Evolutionary conservation across 2,113 vertebrate genomes (phyloP).

Genomic region (Microcebus jonahi): DNA sequence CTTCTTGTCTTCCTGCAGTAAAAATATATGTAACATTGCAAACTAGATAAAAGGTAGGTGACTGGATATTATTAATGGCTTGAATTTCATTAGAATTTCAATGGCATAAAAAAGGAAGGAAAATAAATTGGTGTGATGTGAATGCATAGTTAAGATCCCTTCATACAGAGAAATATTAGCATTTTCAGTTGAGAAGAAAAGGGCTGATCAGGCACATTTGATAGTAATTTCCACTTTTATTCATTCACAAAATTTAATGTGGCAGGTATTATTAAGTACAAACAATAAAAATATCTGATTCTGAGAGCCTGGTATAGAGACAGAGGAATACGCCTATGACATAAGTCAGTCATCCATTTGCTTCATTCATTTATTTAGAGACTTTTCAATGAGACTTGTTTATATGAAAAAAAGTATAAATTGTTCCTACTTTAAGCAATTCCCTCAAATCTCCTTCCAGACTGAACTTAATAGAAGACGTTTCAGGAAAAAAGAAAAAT

Average conservation of each 20-base stretch:
- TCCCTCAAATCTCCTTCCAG: background rate
- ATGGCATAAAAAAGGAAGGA: background rate
- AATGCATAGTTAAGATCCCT: background rate
- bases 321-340: background rate
- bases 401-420: background rate
- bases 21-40: background rate
- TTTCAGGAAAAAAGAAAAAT: background rate
- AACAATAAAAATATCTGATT: background rate
- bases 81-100: conserved; percentile 29
- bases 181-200: background rate
- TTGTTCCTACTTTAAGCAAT: background rate
- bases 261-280: background rate
- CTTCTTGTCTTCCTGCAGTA: background rate
- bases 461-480: background rate
- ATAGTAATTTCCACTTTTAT: background rate
- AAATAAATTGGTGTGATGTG: background rate
- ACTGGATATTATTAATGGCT: background rate
- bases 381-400: background rate
- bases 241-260: conserved; percentile 39
- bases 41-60: background rate
- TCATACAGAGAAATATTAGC: background rate
- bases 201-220: background rate
- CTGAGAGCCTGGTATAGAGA: background rate
- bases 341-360: background rate
- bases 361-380: background rate